Percentiles rank a stretch among this genome's conserved stretches.
These are phyloP conservation scores for Monochamus saltuarius DNA, from an alignment of 1,140 invertebrate genomes.

Conservation along the genomic window DNA sequence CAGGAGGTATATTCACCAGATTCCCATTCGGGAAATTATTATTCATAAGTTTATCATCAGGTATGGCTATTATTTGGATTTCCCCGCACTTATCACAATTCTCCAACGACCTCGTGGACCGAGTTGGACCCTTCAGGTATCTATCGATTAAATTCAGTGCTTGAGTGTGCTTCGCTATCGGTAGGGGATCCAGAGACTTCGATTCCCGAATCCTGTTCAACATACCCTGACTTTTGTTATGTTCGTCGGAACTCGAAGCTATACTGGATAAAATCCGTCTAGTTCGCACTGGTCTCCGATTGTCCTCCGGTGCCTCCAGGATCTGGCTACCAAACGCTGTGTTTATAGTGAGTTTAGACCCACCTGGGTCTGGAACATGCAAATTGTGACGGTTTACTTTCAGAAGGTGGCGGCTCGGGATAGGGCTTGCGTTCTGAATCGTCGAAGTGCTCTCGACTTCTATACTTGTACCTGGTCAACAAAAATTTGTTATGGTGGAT, in stretches of 20 bases:
- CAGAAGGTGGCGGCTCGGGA: constrained; percentile 33
- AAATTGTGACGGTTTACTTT: constrained; percentile 42
- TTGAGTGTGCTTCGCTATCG: constrained; percentile 32
- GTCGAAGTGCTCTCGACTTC: constrained; percentile 50
- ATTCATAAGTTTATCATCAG: constrained; percentile 55
- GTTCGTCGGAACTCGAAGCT: constrained; percentile 57
- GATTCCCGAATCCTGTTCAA: constrained; percentile 54
- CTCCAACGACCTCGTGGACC: constrained; percentile 35
- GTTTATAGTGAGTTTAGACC: constrained; percentile 56
- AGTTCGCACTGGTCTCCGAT: constrained; percentile 46
- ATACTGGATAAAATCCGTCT: constrained; percentile 56
- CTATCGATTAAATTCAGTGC: constrained; percentile 25
- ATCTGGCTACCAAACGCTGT: constrained; percentile 52
- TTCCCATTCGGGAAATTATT: constrained; percentile 61
- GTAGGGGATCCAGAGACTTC: constrained; percentile 56
- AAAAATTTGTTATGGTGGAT: constrained; percentile 30
- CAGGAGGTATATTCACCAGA: constrained; percentile 48
- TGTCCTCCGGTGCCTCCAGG: constrained; percentile 49
- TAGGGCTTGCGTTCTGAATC: constrained; percentile 45
- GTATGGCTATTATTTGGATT: constrained; percentile 50
- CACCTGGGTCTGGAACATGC: constrained; percentile 44
- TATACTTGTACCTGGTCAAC: constrained; percentile 42
- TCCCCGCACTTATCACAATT: constrained; percentile 54
- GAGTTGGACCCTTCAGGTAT: constrained; percentile 18
- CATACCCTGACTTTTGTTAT: constrained; percentile 49